Evolutionary conservation across 2,113 vertebrate species (phyloP).

Genomic region (Mirounga angustirostris): DNA sequence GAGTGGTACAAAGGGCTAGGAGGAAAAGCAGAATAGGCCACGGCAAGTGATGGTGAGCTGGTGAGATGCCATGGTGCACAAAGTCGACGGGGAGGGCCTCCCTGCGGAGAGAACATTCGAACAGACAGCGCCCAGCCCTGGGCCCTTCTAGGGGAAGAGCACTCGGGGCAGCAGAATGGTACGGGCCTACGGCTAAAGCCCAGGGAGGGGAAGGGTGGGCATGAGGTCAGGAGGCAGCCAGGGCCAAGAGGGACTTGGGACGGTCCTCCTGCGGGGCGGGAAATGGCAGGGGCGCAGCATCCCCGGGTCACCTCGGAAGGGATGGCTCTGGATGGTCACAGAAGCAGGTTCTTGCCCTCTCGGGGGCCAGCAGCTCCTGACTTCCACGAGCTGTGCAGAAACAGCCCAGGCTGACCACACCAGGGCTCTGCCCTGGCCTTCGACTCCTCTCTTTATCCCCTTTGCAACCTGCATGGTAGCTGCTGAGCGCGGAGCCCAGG

Average conservation of each 20-base stretch:
- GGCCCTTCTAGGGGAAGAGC: neutral
- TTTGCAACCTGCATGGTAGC: neutral
- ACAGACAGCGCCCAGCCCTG: neutral
- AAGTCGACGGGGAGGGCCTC: neutral
- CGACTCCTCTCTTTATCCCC: fast-evolving
- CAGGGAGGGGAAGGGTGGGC: too few species aligned
- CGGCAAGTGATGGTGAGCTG: neutral
- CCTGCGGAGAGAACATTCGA: neutral
- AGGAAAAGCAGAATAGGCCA: too few species aligned
- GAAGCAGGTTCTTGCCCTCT: fast-evolving
- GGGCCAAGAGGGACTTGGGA: neutral
- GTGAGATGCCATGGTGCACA: neutral
- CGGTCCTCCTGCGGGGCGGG: fast-evolving
- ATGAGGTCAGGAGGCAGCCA: fast-evolving
- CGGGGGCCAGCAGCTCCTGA: fast-evolving
- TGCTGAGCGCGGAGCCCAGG: constrained; percentile 34
- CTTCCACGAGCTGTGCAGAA: neutral
- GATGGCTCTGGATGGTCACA: fast-evolving
- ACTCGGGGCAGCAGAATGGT: neutral
- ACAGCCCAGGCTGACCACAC: fast-evolving
- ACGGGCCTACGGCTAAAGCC: too few species aligned
- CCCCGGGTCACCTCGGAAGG: fast-evolving
- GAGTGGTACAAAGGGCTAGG: fast-evolving
- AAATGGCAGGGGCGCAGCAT: fast-evolving
- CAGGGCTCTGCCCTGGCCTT: neutral